Percentiles rank a stretch among this genome's conserved stretches.
These are phyloP conservation scores for Ailurus styani DNA, from an alignment of 2,113 vertebrate genomes.

Conservation along the genomic window DNA sequence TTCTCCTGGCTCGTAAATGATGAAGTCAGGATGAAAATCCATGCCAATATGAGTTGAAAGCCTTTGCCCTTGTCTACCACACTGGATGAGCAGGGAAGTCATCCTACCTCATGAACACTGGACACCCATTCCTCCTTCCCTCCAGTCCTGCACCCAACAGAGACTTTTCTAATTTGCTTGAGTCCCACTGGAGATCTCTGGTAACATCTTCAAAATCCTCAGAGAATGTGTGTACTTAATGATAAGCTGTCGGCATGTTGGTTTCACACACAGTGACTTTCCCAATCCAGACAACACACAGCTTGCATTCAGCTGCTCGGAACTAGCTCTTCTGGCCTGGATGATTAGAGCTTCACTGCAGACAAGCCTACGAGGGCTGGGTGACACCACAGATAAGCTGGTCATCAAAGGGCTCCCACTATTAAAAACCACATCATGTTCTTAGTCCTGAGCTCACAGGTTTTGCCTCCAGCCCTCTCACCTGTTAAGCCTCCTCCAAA, in stretches of 20 bases:
- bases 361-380: slow-evolving; percentile 17
- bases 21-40: neutral
- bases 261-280: neutral
- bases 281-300: neutral
- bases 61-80: neutral
- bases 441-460: neutral
- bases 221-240: neutral
- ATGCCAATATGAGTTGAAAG: neutral
- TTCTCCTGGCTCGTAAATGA: neutral
- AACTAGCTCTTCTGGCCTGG: neutral
- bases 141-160: neutral
- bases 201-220: neutral
- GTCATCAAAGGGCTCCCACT: neutral
- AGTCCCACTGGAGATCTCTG: neutral
- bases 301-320: neutral
- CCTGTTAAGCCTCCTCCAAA: neutral
- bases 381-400: neutral
- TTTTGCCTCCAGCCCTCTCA: neutral
- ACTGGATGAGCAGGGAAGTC: neutral
- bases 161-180: neutral
- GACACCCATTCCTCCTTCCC: neutral
- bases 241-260: neutral
- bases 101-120: too few species aligned
- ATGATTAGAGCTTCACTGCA: slow-evolving; percentile 32
- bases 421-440: neutral